Conservation (phyloP, 2,113 vertebrate genomes). For the Sinocyclocheilus rhinocerous region DNA sequence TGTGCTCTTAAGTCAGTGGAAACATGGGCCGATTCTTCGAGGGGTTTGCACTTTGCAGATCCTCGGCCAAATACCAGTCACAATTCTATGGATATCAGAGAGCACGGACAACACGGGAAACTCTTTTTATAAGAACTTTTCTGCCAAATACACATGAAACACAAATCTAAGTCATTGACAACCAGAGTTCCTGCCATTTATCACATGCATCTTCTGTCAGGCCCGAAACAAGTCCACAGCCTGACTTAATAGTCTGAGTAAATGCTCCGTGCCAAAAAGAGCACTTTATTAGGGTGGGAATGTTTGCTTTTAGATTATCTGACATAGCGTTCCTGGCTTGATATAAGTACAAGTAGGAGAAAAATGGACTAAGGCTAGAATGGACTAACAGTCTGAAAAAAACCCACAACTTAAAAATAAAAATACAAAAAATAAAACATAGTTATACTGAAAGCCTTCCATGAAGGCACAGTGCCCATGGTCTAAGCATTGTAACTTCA, state of each 20-base stretch:
- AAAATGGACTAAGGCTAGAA: neutral
- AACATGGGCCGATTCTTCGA: neutral
- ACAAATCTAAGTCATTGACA: neutral
- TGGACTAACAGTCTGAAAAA: neutral
- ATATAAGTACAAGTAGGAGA: neutral
- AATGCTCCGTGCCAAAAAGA: slow-evolving; percentile 29
- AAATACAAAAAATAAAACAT: neutral
- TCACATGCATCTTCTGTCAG: slow-evolving; percentile 2
- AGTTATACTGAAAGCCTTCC: neutral
- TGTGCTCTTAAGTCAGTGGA: neutral
- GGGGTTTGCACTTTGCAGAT: neutral
- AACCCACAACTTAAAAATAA: neutral
- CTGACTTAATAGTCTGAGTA: neutral
- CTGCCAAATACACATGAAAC: neutral
- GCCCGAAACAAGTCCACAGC: neutral
- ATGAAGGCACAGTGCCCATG: neutral
- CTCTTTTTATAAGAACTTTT: neutral
- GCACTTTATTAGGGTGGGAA: slow-evolving; percentile 47
- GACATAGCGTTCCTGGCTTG: slow-evolving; percentile 39
- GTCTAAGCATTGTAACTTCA: neutral
- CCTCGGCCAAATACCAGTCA: neutral
- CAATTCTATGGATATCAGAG: neutral
- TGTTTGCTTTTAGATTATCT: slow-evolving; percentile 56
- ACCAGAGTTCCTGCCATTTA: slow-evolving; percentile 24
- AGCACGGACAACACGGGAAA: neutral